Conservation (phyloP, 2,888 invertebrate species). For the Trypoxylon attenuatum region DNA sequence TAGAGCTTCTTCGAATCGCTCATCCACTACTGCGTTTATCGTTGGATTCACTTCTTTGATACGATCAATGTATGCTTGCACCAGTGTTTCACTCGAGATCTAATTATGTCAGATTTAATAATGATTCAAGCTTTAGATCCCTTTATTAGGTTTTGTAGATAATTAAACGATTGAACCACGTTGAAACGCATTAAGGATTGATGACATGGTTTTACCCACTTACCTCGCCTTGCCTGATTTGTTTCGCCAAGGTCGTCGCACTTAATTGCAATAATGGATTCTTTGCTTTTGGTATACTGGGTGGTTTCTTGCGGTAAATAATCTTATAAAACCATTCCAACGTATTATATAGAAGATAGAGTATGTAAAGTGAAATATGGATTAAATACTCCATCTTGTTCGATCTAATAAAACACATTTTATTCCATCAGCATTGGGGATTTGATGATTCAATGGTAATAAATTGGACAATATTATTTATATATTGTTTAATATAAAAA, state of each 20-base stretch:
- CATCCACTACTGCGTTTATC: constrained; percentile 87
- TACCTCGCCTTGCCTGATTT: constrained; percentile 66
- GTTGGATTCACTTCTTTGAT: constrained; percentile 86
- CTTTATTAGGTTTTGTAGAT: background rate
- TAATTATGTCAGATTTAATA: no score
- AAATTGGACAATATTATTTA: no score
- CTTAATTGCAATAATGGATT: constrained; percentile 61
- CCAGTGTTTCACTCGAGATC: constrained; percentile 83
- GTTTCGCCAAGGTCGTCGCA: constrained; percentile 61
- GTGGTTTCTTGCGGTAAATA: constrained; percentile 24
- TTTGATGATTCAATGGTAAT: no score
- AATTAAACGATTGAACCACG: no score
- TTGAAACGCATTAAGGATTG: background rate
- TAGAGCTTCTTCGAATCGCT: constrained; percentile 85
- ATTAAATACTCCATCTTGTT: no score
- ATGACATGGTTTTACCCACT: constrained; percentile 5
- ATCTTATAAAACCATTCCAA: no score
- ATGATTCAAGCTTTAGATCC: background rate
- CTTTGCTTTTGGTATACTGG: constrained; percentile 51
- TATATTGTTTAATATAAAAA: no score
- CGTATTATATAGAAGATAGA: no score
- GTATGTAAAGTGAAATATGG: rapidly evolving
- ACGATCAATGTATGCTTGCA: constrained; percentile 84
- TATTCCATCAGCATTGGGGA: no score
- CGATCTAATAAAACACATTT: no score